Percentiles rank a stretch among this genome's conserved stretches.
Evolutionary conservation across 2,113 vertebrate species (phyloP).

Genomic region (Saccopteryx bilineata): DNA sequence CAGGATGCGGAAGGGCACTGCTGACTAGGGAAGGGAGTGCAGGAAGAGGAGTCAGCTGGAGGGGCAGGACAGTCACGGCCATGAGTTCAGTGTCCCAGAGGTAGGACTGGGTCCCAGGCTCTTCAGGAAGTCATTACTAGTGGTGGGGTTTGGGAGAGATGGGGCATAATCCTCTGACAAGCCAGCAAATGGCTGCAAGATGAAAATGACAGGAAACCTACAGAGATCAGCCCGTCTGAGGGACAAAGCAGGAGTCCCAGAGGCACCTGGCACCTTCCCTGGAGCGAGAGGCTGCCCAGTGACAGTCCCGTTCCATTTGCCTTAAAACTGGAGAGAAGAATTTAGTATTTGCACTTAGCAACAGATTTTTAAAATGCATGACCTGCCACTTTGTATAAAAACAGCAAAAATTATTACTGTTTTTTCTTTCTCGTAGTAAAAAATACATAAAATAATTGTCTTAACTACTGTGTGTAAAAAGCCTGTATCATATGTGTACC

Average conservation of each 20-base stretch:
- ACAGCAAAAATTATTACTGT: conserved; percentile 84
- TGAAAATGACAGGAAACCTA: background rate
- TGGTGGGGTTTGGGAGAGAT: rapidly evolving
- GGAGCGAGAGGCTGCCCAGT: background rate
- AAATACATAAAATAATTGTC: conserved; percentile 77
- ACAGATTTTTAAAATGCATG: conserved; percentile 87
- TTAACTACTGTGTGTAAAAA: conserved; percentile 88
- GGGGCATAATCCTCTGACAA: rapidly evolving
- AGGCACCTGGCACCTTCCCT: background rate
- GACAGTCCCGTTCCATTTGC: conserved; percentile 87
- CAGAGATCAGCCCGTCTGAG: background rate
- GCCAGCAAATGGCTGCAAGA: background rate
- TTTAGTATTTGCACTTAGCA: conserved; percentile 90
- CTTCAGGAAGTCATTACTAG: background rate
- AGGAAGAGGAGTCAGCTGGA: background rate
- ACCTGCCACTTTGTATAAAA: conserved; percentile 88
- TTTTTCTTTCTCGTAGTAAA: conserved; percentile 87
- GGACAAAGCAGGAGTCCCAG: background rate
- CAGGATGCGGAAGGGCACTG: no score
- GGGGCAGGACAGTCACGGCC: background rate
- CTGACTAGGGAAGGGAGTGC: no score
- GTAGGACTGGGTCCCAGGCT: rapidly evolving
- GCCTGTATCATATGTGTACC: conserved; percentile 91
- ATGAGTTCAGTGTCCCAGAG: rapidly evolving
- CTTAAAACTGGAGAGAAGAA: conserved; percentile 90